Base-by-base conservation (phyloP, 2,797 vertebrate genomes). In the Anguilla anguilla region DNA sequence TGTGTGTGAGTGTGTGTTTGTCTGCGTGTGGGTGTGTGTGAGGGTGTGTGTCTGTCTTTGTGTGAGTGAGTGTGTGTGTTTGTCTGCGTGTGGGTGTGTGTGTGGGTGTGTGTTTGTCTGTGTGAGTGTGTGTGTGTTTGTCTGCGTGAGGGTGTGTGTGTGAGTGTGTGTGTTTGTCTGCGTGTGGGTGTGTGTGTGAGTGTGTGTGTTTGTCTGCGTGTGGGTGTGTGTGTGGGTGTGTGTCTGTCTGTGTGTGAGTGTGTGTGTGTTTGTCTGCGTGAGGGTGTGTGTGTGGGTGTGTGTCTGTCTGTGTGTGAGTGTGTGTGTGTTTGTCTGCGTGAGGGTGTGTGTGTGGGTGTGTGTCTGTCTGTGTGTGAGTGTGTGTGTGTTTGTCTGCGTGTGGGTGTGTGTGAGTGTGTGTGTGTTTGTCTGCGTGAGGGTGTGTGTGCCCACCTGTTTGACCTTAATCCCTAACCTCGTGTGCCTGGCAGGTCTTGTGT, bases 391-490 rank as follows among this genome's bases (percentile, higher is more conserved):
- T 43, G 39, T 43, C 39, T 43, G 39, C 39, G 3, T 43, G 39
- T 3, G 39, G 39, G 39, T 39, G 35, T 3, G 39, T 43, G 3
- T 43, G 39, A 3, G 39, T 43, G 39, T 39, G 39, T 39, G 39
- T 43, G 72, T 9, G 1, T 3, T 31, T 84, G 89, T 85, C n/a
- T 89, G 28, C 85, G 87, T 83, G 46, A 72, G 61, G 83, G 35
- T 89, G 51, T 88, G 85, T 74, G 43, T 11, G 64, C 64, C 3
- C 25, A n/a, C 25, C 17, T 59, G 57, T 19, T 59, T 51, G 51
- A 22, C 39, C 35, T 6, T 39, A 43, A 43, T 22, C 35, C 72
- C 2, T 77, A 77, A 31, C 77, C 1, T 22, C 1, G 39, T 81
- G 19, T 46, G 19, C 19, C 77, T 81, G 2, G 6, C 72, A 43